phyloP scores from a whole-genome alignment of 2,113 vertebrate species.

The Myotis yumanensis region DNA sequence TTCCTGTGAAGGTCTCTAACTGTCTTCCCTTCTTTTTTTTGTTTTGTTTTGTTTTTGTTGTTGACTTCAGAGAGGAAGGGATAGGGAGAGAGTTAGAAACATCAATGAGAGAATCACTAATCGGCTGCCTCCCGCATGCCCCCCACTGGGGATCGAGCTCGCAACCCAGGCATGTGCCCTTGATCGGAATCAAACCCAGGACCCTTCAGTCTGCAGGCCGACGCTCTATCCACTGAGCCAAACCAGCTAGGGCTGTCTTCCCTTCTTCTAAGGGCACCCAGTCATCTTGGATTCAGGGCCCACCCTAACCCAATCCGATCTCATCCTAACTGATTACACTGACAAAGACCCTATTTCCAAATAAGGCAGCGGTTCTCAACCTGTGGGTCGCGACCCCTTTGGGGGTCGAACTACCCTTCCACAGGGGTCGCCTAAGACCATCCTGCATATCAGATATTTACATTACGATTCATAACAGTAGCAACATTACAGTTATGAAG shows the following conservation, averaged over 20 bases:
- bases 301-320: neutral
- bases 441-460: too few species aligned
- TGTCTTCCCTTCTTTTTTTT: neutral
- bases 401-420: too few species aligned
- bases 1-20: neutral
- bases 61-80: too few species aligned
- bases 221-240: neutral
- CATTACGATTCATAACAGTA: too few species aligned
- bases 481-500: too few species aligned
- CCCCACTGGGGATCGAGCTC: too few species aligned
- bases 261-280: neutral
- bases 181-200: neutral
- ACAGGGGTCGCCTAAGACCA: too few species aligned
- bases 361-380: neutral
- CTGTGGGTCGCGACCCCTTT: too few species aligned
- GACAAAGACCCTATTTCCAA: neutral
- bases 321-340: neutral
- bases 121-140: too few species aligned
- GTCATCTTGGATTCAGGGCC: neutral
- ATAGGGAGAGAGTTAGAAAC: too few species aligned
- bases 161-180: neutral
- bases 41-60: too few species aligned
- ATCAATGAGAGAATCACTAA: too few species aligned
- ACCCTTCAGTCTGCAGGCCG: neutral
- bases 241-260: neutral